Base-by-base conservation (phyloP, 2,888 invertebrate genomes). In the Heliconius erato region DNA sequence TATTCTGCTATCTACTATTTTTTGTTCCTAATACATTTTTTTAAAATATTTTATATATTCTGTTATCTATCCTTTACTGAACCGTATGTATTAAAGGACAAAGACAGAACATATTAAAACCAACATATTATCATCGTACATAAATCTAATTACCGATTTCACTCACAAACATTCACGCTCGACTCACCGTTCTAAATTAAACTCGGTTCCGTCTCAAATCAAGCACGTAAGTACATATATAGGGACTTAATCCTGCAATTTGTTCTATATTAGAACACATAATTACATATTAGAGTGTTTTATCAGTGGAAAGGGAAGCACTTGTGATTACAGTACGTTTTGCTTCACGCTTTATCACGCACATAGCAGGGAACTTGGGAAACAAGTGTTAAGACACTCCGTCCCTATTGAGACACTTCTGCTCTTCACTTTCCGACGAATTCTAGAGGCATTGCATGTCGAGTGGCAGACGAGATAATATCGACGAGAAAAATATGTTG, bases 141-240 rank as follows among this genome's bases (percentile, higher is more conserved):
- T 63, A 76, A 76, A 63, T 40, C 35, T 76, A 76, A 76, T 76
- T 63, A 63, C 63, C 9, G 35, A n/a, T 35, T 35, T 63, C 76
- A 40, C 76, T 76, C 44, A 67, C 67, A 28, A 78, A 49, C 78
- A 78, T 78, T 78, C 49, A 28, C 49, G 78, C 78, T 78, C 44
- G 49, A 78, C 49, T 78, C 49, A 49, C 28, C 67, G 44, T 16
- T 78, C 49, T 68, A 78, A 76, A 63, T 78, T 67, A 68, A 78
- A 68, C 44, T 78, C 44, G 49, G 49, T 49, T 78, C 44, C 78
- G 40, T 23, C 67, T 67, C 65, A 78, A 78, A 78, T 28, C 28
- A 68, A 44, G 67, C 78, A 68, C 78, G 49, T 78, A 49, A 67
- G 67, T 28, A 78, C 78, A 49, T 78, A 68, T 49, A 67, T 67